Base-by-base conservation (phyloP, 2,797 vertebrate species). In the Gastrophryne carolinensis region DNA sequence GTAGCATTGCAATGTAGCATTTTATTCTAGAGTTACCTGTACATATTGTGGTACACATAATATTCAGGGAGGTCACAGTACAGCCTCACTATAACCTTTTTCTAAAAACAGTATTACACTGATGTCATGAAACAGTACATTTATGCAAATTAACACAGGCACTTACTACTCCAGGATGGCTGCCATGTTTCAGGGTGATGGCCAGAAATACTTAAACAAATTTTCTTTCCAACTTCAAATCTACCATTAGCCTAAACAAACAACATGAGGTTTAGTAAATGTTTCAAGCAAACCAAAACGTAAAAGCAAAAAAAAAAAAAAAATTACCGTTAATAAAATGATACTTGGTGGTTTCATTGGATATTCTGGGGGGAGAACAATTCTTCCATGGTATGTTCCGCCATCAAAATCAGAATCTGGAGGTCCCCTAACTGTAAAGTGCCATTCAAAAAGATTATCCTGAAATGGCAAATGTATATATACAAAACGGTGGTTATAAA, bases 141-240 rank as follows among this genome's bases (percentile, higher is more conserved):
- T 17, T n/a, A 54, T 29, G 8, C 30, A 8, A 30, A 56, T 56
- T 29, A 32, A 30, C 52, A 39, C 2, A 61, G 57, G 77, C 86
- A 98, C 97, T 90, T 85, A 98, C 97, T 99, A 78, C 97, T 99
- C 97, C 97, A 99, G 0, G 97, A 98, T 3, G 97, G 97, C 81
- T 99, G 97, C 97, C 97, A 99, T 8, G 96, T 99, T 92, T 99
- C 97, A 66, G 97, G 97, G 85, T 99, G 97, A 85, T 99, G 97
- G 62, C 97, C 97, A 77, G 97, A 99, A 86, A 99, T 99, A 84
- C 97, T 99, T 79, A 99, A 86, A 84, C 97, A 99, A 85, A 99
- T 98, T 84, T 99, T 99, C 88, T 99, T 99, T 72, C 97, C 97
- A 71, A 98, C 93, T 91, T 99, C 97, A 84, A 99, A 99, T 78